Base-by-base conservation (phyloP, 1,140 invertebrate species). In the Drosophila athabasca region DNA sequence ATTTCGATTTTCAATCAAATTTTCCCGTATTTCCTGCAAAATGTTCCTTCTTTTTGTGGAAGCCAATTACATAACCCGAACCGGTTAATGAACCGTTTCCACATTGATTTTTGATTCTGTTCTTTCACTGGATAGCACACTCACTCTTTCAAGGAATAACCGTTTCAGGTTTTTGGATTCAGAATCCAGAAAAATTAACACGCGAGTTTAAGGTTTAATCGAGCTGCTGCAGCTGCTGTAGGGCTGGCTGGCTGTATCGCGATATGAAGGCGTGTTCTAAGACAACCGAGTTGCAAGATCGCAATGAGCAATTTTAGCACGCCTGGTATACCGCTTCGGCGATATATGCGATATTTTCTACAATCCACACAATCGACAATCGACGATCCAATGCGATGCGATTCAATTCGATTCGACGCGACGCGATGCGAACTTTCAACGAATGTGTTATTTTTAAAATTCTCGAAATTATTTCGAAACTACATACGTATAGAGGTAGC, bases 391-490 rank as follows among this genome's bases (percentile, higher is more conserved):
- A 69, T 68, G 77, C 57, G 81, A 79, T 31, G 77, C 57, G 81
- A 19, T 19, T 19, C 17, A 19, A 19, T 19, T 19, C 17, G 17
- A 79, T 39, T 39, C 35, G 13, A 39, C 13, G 13, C 35, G 11
- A 69, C 57, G 57, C 66, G 64, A 79, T 53, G 77, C 79, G 70
- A 83, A 72, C 80, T 84, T 83, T 83, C 46, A 69, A 75, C 80
- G 79, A 83, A 75, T 64, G 79, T 71, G 87, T 81, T 90, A 90
- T 90, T 90, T 90, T 87, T 90, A 90, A 89, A 83, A 90, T 87
- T 90, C 76, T 90, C 90, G 82, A 90, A 90, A 87, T 69, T 80
- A 87, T 91, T 91, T 91, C 90, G 90, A 91, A 91, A 87, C 68
- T 68, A 76, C 76, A 76, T 75, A 77, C 59, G 46, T 66, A 13